Percentiles rank a stretch among this genome's conserved stretches.
Evolutionary conservation across 2,113 vertebrate species (phyloP).

Genomic region (Colius striatus): DNA sequence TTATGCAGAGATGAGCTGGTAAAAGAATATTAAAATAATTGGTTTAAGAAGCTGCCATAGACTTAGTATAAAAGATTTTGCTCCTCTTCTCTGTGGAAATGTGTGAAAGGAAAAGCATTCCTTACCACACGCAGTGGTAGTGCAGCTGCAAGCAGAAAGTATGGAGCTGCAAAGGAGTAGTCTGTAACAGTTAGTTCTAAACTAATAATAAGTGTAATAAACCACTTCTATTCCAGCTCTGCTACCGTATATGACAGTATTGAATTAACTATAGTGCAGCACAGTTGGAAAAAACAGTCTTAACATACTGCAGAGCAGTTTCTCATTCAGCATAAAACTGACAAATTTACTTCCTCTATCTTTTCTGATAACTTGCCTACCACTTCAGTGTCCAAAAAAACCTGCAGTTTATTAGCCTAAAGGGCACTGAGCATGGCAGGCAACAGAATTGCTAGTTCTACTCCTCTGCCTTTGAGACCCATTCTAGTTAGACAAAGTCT

Average conservation of each 20-base stretch:
- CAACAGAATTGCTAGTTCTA: not conserved
- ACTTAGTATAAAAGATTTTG: not conserved
- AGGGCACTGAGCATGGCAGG: not conserved
- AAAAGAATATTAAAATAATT: slow-evolving; percentile 11
- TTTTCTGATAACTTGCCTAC: not conserved
- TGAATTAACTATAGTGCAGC: not conserved
- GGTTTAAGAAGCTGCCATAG: not conserved
- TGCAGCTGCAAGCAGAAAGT: not conserved
- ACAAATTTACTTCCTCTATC: not conserved
- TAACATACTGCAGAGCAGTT: not conserved
- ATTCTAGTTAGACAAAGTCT: not conserved
- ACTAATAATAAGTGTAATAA: not conserved
- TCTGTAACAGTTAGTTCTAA: not conserved
- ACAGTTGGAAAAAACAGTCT: not conserved
- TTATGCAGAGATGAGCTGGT: not conserved
- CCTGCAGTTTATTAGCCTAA: not conserved
- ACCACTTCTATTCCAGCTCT: not conserved
- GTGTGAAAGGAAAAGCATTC: not conserved
- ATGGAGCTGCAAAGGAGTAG: not conserved
- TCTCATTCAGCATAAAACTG: not conserved
- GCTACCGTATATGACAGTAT: not conserved
- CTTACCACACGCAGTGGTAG: not conserved
- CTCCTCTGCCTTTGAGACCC: not conserved
- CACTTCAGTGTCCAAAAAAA: not conserved
- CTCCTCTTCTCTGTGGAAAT: not conserved